Evolutionary conservation across 2,797 vertebrate species (phyloP), one percentile per base, ranked within the genome.

Genomic region (Bryconaethiops microstoma): DNA sequence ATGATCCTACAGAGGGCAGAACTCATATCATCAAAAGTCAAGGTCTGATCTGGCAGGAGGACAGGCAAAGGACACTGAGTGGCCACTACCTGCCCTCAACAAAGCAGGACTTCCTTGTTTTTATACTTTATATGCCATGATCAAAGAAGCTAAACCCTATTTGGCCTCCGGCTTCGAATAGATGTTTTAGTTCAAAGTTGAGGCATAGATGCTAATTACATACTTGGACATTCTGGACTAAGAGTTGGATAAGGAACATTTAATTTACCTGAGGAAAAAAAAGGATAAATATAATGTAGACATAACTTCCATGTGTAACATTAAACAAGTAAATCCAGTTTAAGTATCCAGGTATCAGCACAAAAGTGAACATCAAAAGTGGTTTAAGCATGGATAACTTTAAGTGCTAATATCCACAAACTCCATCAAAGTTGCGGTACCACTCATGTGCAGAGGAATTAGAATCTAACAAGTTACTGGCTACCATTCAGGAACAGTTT

Each of bases 171-270:
- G 69, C 65, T 83, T 59, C 71, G 79, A 83, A 71, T 75, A 1
- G 39, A 74, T 17, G 70, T 80, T 76, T 82, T 10, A 67, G 78
- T 74, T 55, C 40, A 78, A 74, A 50, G 39, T 74, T 48, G 50
- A 74, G 29, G 35, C 3, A 57, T 21, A 45, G 29, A 73, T 67
- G 78, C 16, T 83, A 85, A 79, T 83, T 83, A 81, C 54, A 81
- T 45, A 48, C 73, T 35, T 52, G 40, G 23, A 55, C 50, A 75
- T 69, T 76, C 55, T 14, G 69, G 69, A 77, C 55, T 60, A 21
- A 40, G 76, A 64, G 71, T 50, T 80, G 68, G 79, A 69, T 71
- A 79, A 68, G 64, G 69, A 76, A 29, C 62, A 79, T 76, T 83
- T 4, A 76, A 74, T 74, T 76, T 68, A 65, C 40, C 3, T 12